Evolutionary conservation across 1,140 invertebrate genomes (phyloP).

Genomic region (Brachionus plicatilis): DNA sequence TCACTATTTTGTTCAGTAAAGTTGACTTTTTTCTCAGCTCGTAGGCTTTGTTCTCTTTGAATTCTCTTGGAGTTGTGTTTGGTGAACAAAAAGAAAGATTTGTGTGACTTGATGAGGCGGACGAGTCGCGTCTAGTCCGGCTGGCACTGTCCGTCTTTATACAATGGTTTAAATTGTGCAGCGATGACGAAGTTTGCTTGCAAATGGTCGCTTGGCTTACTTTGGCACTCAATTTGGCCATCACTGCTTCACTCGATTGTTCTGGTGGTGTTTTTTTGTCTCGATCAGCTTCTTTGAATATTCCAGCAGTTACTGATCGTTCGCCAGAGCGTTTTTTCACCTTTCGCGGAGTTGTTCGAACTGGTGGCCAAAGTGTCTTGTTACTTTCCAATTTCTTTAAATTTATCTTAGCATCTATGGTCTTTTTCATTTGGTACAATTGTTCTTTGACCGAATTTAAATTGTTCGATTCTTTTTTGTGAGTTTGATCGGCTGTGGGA

Average conservation of each 20-base stretch:
- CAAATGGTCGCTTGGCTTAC: neutral
- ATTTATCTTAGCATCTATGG: conserved; percentile 33
- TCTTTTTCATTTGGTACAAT: conserved; percentile 30
- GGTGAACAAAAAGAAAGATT: neutral
- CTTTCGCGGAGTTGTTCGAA: conserved; percentile 19
- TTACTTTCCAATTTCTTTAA: neutral
- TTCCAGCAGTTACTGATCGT: conserved; percentile 15
- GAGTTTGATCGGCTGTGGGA: too few relatives aligned
- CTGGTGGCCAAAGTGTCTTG: neutral
- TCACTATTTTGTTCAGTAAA: conserved; percentile 8
- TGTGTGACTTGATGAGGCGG: neutral
- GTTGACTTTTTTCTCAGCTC: conserved; percentile 28
- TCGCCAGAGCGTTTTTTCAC: conserved; percentile 38
- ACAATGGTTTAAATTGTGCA: conserved; percentile 23
- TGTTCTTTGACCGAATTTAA: conserved; percentile 21
- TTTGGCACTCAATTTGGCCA: neutral
- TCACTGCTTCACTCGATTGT: neutral
- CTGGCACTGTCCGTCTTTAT: neutral
- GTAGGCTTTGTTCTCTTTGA: conserved; percentile 37
- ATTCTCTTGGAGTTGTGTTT: conserved; percentile 9
- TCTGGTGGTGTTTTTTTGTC: neutral
- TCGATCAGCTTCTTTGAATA: neutral
- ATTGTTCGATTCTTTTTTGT: neutral
- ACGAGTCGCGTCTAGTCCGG: neutral
- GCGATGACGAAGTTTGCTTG: neutral